Evolutionary conservation across 2,888 invertebrate species (phyloP).

Genomic region (Byasa hedistus): DNA sequence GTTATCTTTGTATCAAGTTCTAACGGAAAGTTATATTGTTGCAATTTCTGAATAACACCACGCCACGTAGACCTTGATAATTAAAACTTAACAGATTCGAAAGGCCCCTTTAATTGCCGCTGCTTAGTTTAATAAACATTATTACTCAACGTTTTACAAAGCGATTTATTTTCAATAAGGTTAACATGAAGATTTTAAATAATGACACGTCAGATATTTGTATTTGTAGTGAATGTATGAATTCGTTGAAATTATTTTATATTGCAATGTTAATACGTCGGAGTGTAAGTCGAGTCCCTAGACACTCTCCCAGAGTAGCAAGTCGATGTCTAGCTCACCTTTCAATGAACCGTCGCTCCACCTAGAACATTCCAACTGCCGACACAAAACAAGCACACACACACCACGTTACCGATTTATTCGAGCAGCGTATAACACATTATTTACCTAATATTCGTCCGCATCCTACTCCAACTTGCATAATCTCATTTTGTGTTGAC

Average conservation of each 20-base stretch:
- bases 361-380: constrained; percentile 33
- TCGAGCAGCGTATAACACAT: constrained; percentile 37
- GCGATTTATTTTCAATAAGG: neutral
- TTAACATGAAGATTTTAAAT: neutral
- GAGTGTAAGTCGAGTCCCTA: constrained; percentile 16
- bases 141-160: neutral
- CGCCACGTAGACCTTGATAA: constrained; percentile 28
- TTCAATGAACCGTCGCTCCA: constrained; percentile 24
- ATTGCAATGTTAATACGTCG: constrained; percentile 5
- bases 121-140: neutral
- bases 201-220: neutral
- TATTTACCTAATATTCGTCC: constrained; percentile 74
- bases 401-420: constrained; percentile 32
- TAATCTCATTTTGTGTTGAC: constrained; percentile 77
- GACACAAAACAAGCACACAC: constrained; percentile 38
- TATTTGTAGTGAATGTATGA: neutral
- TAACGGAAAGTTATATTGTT: constrained; percentile 8
- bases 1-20: constrained; percentile 21
- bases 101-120: constrained; percentile 16
- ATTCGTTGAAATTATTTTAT: constrained; percentile 2
- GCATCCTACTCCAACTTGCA: constrained; percentile 74
- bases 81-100: constrained; percentile 10
- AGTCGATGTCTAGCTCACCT: constrained; percentile 28
- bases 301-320: constrained; percentile 11
- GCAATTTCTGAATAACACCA: constrained; percentile 13